These are phyloP conservation scores for Morpho achilles DNA, from an alignment of 2,888 invertebrate genomes.

Conservation along the genomic window DNA sequence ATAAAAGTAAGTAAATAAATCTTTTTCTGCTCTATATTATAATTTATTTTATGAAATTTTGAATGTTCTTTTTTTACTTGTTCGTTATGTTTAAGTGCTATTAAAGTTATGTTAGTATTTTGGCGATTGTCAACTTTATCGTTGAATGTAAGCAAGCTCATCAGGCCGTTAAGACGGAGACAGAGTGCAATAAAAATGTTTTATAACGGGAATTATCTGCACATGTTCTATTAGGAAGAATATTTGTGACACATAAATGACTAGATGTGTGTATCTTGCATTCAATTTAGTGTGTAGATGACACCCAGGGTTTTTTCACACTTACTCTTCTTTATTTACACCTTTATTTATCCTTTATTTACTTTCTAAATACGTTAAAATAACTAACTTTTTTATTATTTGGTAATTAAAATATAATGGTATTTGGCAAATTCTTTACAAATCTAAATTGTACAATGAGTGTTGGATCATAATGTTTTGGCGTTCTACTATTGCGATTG, in stretches of 20 bases:
- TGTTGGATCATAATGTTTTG: too few relatives aligned
- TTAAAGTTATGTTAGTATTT: too few relatives aligned
- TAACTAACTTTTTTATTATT: too few relatives aligned
- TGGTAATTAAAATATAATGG: too few relatives aligned
- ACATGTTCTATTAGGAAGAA: constrained; percentile 13
- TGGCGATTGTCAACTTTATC: background rate
- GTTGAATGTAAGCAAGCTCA: background rate
- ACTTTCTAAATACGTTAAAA: too few relatives aligned
- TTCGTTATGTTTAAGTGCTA: too few relatives aligned
- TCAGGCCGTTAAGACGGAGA: constrained; percentile 14
- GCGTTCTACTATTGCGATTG: too few relatives aligned
- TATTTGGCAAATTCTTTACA: too few relatives aligned
- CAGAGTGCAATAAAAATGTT: constrained; percentile 28
- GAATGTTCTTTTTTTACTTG: background rate
- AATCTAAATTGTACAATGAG: too few relatives aligned
- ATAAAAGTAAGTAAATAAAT: too few relatives aligned
- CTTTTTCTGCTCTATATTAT: too few relatives aligned
- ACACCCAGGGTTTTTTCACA: background rate
- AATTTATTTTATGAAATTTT: background rate
- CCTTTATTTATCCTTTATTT: too few relatives aligned
- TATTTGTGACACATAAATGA: background rate
- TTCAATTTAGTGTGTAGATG: background rate
- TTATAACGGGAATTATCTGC: constrained; percentile 28
- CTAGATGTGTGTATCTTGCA: background rate
- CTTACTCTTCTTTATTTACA: background rate